Conservation (phyloP, 2,797 vertebrate genomes). For the Meriones psammophilus region DNA sequence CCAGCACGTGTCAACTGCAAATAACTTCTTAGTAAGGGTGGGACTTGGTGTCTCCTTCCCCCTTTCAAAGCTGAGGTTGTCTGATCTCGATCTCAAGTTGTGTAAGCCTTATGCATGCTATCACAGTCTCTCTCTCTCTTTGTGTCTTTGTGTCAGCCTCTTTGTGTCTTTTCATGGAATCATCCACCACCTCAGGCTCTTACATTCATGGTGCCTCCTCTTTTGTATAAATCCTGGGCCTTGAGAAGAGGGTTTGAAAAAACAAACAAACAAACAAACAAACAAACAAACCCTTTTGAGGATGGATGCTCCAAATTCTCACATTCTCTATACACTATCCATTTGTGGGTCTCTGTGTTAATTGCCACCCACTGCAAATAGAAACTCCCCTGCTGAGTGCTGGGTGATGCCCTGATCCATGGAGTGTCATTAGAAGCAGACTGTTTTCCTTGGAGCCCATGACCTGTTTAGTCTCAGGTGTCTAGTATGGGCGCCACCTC, state of each 20-base stretch:
- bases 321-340: not conserved
- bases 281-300: no score
- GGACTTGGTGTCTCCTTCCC: not conserved
- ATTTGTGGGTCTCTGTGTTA: not conserved
- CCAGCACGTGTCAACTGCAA: not conserved
- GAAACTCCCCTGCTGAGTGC: not conserved
- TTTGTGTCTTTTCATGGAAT: not conserved
- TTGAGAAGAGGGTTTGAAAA: no score
- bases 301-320: not conserved
- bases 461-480: not conserved
- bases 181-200: not conserved
- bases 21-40: not conserved
- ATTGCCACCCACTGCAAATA: not conserved
- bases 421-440: not conserved
- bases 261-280: no score
- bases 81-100: not conserved
- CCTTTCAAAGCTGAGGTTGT: not conserved
- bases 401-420: not conserved
- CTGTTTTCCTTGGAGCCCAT: not conserved
- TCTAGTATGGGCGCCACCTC: not conserved
- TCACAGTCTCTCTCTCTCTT: not conserved
- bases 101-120: not conserved
- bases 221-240: no score
- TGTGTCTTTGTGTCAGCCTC: no score
- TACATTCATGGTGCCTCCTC: not conserved